These are phyloP conservation scores for Atlantisia rogersi DNA, from an alignment of 2,113 vertebrate genomes.

Conservation along the genomic window DNA sequence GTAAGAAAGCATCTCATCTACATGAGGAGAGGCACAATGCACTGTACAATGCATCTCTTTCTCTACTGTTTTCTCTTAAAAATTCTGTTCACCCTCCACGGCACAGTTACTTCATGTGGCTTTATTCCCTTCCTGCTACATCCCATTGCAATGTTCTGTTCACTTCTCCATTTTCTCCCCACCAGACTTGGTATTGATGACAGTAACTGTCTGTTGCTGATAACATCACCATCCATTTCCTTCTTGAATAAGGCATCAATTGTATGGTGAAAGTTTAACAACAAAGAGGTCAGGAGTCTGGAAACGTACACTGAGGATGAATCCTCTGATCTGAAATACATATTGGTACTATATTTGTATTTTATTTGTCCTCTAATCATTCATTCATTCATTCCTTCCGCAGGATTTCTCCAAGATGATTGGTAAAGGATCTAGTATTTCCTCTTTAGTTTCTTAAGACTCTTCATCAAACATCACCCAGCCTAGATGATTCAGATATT, in stretches of 20 bases:
- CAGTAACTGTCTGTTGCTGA: not conserved
- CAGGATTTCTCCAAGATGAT: not conserved
- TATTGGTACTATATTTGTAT: not conserved
- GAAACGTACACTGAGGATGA: not conserved
- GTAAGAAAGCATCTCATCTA: not conserved
- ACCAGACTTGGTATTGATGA: not conserved
- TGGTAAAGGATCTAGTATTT: not conserved
- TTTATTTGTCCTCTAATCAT: not conserved
- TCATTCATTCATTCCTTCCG: not conserved
- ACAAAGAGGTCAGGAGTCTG: not conserved
- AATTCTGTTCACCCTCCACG: not conserved
- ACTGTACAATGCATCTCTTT: not conserved
- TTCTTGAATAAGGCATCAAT: not conserved
- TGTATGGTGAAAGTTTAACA: not conserved
- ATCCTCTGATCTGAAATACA: not conserved
- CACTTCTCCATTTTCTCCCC: not conserved
- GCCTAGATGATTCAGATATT: not conserved
- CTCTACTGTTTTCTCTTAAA: not conserved
- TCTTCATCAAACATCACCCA: not conserved
- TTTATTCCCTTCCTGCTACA: not conserved
- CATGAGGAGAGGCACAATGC: not conserved
- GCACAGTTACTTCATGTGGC: not conserved
- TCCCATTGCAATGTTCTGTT: not conserved
- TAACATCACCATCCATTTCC: not conserved
- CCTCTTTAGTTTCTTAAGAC: not conserved